Base-by-base conservation (phyloP, 2,113 vertebrate species). In the Plectropomus leopardus region DNA sequence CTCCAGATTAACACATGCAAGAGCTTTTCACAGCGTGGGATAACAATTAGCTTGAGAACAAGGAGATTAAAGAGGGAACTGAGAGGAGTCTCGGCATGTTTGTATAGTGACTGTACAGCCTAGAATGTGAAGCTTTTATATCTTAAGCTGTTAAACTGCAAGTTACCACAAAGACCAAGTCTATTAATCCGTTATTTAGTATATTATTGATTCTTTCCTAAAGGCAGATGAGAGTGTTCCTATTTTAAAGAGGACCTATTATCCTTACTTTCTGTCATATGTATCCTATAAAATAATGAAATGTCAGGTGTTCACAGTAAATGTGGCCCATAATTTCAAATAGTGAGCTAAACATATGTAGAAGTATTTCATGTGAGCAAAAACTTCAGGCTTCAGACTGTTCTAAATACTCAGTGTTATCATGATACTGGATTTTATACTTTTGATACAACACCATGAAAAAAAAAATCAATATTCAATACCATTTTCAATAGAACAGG, bases 31-130 rank as follows among this genome's bases (percentile, higher is more conserved):
- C 26, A 55, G 48, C 23, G 66, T 45, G 23, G 59, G 71, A 82
- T 36, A 66, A 79, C 83, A 74, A 69, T 88, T 69, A 78, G 68
- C 59, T 8, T 13, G 48, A 72, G 55, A 15, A 15, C 61, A 45
- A 42, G 26, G 55, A 36, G 68, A 82, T 74, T 82, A 73, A 66
- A 70, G 23, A 9, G n/a, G 24, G 0, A 71, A 50, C 1, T 17
- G 54, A 51, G 26, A 9, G 30, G 15, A 53, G 71, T 70, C 19
- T 13, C 1, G 8, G 48, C 55, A 23, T 57, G 23, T 57, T 32
- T 44, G 5, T 50, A 24, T 48, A 45, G 23, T 42, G 16, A 55
- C 28, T 72, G 34, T 54, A 28, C n/a, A 48, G 17, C 55, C 19
- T 26, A 24, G 19, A 61, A 45, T 68, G 24, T 28, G 32, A 30